Conservation (phyloP, 2,797 vertebrate genomes). For the Cyprinodon diabolis region DNA sequence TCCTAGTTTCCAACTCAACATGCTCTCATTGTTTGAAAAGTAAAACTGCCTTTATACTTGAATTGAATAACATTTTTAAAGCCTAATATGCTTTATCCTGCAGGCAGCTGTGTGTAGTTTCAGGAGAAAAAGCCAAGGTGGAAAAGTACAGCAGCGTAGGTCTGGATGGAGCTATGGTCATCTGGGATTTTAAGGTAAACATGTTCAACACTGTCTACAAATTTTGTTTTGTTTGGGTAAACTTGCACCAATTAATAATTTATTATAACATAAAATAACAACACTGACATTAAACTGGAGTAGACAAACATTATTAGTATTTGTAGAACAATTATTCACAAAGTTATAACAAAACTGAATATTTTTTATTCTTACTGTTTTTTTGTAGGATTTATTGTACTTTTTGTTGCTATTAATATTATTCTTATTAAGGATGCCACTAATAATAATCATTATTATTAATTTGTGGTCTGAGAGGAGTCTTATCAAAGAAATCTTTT, state of each 20-base stretch:
- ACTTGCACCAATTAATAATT: no score
- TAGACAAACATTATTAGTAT: no score
- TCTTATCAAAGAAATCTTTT: neutral
- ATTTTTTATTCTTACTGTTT: no score
- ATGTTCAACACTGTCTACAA: neutral
- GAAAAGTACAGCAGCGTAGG: constrained; percentile 81
- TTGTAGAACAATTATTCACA: no score
- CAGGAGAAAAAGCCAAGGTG: constrained; percentile 67
- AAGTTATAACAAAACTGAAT: no score
- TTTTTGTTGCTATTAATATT: neutral
- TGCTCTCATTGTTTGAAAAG: neutral
- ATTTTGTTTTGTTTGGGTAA: no score
- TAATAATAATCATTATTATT: neutral
- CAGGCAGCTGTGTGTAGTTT: constrained; percentile 74
- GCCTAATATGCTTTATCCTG: constrained; percentile 24
- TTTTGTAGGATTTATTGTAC: no score
- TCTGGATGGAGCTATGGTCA: constrained; percentile 81
- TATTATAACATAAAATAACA: no score
- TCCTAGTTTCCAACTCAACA: neutral
- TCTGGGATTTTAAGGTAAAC: constrained; percentile 81
- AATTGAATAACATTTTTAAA: neutral
- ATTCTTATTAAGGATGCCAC: neutral
- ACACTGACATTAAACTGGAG: no score
- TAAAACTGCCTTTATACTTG: neutral
- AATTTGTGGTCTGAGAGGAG: neutral